Evolutionary conservation across 1,140 invertebrate genomes (phyloP).

Genomic region (Adelges cooleyi): DNA sequence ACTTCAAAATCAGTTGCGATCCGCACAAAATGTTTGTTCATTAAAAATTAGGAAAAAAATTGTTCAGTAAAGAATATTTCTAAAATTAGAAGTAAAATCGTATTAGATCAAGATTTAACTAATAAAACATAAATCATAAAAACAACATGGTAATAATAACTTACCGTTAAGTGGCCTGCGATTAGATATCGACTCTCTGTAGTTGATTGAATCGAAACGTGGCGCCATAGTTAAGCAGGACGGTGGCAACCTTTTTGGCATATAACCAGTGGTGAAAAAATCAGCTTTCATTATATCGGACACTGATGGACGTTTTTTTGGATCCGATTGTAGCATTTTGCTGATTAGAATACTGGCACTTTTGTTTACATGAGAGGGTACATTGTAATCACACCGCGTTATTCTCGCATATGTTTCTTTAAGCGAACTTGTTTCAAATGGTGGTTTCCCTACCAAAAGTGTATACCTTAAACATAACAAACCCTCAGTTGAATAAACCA

Average conservation of each 20-base stretch:
- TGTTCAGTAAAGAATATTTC: no score
- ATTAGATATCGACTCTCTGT: constrained; percentile 41
- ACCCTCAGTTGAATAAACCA: no score
- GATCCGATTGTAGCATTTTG: constrained; percentile 73
- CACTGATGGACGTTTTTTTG: constrained; percentile 67
- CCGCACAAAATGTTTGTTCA: no score
- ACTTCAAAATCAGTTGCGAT: no score
- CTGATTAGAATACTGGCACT: constrained; percentile 69
- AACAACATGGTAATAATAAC: background rate
- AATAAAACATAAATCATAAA: no score
- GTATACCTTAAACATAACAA: constrained; percentile 54
- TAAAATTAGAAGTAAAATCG: no score
- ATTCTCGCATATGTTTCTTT: constrained; percentile 87
- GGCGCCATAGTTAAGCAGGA: constrained; percentile 89
- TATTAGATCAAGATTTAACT: no score
- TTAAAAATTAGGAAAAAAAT: no score
- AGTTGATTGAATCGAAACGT: constrained; percentile 59
- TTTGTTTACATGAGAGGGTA: constrained; percentile 58
- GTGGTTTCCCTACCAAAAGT: constrained; percentile 83
- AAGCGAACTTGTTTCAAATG: constrained; percentile 83
- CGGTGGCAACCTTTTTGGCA: constrained; percentile 67
- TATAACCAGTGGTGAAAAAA: constrained; percentile 63
- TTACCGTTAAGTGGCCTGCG: constrained; percentile 47
- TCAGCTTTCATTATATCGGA: constrained; percentile 60
- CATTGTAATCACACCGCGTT: constrained; percentile 81